Percentiles rank a stretch among this genome's conserved stretches.
phyloP scores from a whole-genome alignment of 2,888 invertebrate genomes.

The Furcula furcula region DNA sequence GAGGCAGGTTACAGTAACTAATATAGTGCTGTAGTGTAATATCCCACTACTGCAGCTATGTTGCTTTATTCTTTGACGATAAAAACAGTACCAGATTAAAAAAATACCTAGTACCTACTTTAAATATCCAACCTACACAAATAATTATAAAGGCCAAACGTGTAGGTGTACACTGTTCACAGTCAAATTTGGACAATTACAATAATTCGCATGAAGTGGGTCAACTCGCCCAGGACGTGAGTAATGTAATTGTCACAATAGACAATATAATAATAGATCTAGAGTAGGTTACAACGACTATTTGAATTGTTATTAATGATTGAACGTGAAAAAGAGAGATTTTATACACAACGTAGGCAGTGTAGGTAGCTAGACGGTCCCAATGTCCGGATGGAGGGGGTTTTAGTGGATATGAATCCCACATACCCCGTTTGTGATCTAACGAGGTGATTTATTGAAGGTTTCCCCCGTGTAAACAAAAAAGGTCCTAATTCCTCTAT shows the following conservation, averaged over 20 bases:
- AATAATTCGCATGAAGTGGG: conserved; percentile 50
- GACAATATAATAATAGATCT: conserved; percentile 25
- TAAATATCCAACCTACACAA: conserved; percentile 37
- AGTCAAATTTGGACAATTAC: conserved; percentile 55
- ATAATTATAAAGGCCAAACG: conserved; percentile 18
- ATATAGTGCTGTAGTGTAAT: too few species aligned
- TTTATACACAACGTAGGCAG: not conserved
- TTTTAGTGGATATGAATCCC: too few species aligned
- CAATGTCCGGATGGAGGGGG: too few species aligned
- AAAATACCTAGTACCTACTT: conserved; percentile 1
- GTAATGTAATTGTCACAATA: conserved; percentile 39
- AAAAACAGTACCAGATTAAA: too few species aligned
- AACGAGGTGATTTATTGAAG: too few species aligned
- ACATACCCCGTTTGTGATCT: too few species aligned
- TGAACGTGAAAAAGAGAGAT: conserved; percentile 4
- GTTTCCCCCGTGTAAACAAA: too few species aligned
- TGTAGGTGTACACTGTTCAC: conserved; percentile 26
- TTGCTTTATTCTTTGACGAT: too few species aligned
- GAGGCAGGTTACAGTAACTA: too few species aligned
- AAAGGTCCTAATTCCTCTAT: too few species aligned
- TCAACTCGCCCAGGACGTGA: conserved; percentile 45
- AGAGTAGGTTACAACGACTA: conserved; percentile 20
- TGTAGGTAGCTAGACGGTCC: too few species aligned
- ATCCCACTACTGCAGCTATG: too few species aligned
- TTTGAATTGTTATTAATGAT: conserved; percentile 18